Percentiles rank a stretch among this genome's conserved stretches.
These are phyloP conservation scores for Hippasteria phrygiana DNA, from an alignment of 53 echinoderm and acorn worm species.

Conservation along the genomic window DNA sequence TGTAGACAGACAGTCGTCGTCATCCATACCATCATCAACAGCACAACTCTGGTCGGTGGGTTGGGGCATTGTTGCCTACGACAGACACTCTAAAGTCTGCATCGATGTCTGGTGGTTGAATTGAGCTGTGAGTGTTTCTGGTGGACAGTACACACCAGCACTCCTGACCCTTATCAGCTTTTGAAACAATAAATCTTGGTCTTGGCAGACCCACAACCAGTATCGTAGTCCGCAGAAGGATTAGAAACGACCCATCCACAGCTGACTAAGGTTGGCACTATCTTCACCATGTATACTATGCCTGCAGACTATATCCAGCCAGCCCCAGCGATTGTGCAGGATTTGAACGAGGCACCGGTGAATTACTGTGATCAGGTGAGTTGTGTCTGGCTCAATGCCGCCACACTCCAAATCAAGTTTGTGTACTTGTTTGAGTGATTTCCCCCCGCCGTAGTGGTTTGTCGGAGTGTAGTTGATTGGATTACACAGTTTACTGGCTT, in stretches of 20 bases:
- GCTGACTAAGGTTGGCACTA: background rate
- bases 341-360: constrained; percentile 29
- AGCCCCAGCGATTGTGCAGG: background rate
- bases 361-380: constrained; percentile 41
- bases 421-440: background rate
- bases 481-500: background rate
- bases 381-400: background rate
- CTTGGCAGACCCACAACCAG: background rate
- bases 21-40: background rate
- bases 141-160: background rate
- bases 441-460: background rate
- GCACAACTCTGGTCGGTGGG: background rate
- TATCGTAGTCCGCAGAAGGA: background rate
- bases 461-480: background rate
- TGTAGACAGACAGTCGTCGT: background rate
- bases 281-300: constrained; percentile 33
- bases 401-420: background rate
- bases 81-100: background rate
- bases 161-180: background rate
- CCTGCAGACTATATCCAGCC: constrained; percentile 39
- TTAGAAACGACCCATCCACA: background rate
- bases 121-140: background rate
- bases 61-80: constrained; percentile 20
- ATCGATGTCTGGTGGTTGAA: background rate
- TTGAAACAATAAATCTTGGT: background rate